Percentiles rank a stretch among this genome's conserved stretches.
phyloP scores from a whole-genome alignment of 2,888 invertebrate species.

The Scaptomyza tumidula region DNA sequence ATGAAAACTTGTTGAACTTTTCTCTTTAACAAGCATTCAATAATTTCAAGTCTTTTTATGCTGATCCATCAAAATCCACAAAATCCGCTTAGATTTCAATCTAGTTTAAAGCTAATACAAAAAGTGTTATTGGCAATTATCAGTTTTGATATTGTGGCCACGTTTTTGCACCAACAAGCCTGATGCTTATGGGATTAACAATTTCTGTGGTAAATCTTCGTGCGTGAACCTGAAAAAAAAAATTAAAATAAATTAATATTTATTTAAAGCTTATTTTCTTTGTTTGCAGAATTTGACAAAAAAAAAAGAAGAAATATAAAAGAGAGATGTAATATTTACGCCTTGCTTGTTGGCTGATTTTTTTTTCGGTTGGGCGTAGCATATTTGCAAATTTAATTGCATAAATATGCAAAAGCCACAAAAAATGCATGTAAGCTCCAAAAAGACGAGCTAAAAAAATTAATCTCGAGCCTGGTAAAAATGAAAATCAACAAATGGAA shows the following conservation, averaged over 20 bases:
- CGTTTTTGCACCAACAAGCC: background rate
- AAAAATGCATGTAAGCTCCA: constrained; percentile 29
- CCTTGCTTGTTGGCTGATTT: constrained; percentile 37
- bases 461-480: constrained; percentile 29
- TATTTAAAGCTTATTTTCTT: constrained; percentile 30
- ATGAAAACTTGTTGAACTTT: background rate
- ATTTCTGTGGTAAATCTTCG: background rate
- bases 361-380: constrained; percentile 45
- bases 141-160: background rate
- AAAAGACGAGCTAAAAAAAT: constrained; percentile 27
- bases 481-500: constrained; percentile 20
- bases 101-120: background rate
- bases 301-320: constrained; percentile 1
- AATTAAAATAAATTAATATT: constrained; percentile 9
- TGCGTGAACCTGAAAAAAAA: constrained; percentile 1
- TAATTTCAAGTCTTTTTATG: background rate
- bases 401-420: constrained; percentile 73
- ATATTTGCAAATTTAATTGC: constrained; percentile 83
- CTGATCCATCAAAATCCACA: no score
- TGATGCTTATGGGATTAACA: constrained; percentile 29
- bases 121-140: background rate
- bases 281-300: constrained; percentile 11
- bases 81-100: background rate
- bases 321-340: constrained; percentile 35
- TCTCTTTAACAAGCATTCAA: background rate